Percentiles rank a stretch among this genome's conserved stretches.
Conservation (phyloP, 2,888 invertebrate species). For the Tetragonula carbonaria region DNA sequence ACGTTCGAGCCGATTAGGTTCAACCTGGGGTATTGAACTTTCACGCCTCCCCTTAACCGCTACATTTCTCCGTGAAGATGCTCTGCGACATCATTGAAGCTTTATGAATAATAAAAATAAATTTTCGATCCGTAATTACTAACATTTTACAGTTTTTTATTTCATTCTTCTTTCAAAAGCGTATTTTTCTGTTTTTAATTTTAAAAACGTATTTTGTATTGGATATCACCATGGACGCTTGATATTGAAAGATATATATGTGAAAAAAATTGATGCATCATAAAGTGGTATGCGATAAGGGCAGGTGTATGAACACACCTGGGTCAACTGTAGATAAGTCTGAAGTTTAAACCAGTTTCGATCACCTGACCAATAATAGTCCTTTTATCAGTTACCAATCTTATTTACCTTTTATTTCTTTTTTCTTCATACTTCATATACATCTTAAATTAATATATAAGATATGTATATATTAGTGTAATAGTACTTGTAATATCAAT, state of each 20-base stretch:
- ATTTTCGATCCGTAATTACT: not conserved
- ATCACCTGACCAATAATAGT: conserved; percentile 1
- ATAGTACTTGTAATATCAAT: too few relatives aligned
- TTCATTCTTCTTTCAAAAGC: too few relatives aligned
- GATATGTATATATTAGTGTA: too few relatives aligned
- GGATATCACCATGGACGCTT: not conserved
- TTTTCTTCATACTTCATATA: too few relatives aligned
- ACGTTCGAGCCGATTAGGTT: conserved; percentile 78
- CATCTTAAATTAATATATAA: too few relatives aligned
- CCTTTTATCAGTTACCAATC: conserved; percentile 9
- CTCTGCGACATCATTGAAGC: not conserved
- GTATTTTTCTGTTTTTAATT: too few relatives aligned
- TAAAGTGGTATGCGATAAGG: conserved; percentile 52
- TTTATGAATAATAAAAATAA: not conserved
- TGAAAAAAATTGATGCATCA: conserved; percentile 10
- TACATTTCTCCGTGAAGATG: conserved; percentile 16
- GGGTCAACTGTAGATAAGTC: conserved; percentile 60
- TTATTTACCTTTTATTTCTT: not conserved
- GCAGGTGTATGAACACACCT: conserved; percentile 74
- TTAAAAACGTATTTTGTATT: not conserved
- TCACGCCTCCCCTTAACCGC: conserved; percentile 72
- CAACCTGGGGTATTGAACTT: conserved; percentile 69
- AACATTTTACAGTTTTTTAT: not conserved
- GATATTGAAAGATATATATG: conserved; percentile 11
- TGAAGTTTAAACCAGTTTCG: conserved; percentile 25